phyloP scores from a whole-genome alignment of 2,888 invertebrate genomes.

The Pyrgus malvae region DNA sequence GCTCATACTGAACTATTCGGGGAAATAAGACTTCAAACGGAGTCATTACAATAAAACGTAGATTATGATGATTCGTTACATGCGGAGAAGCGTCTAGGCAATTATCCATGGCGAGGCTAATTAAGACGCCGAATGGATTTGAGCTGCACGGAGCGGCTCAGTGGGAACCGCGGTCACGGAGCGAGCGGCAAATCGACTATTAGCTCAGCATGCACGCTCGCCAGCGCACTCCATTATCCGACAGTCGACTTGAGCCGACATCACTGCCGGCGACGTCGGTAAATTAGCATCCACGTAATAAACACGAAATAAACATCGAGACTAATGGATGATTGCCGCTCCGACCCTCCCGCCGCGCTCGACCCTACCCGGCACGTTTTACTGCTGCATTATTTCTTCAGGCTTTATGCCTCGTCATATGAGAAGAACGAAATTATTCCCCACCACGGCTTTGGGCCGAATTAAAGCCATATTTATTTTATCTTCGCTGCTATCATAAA shows the following conservation, averaged over 20 bases:
- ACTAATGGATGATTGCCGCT: constrained; percentile 70
- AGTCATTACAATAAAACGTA: constrained; percentile 55
- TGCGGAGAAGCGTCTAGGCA: constrained; percentile 45
- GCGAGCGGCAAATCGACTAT: constrained; percentile 42
- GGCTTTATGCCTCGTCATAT: constrained; percentile 43
- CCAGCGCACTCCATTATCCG: constrained; percentile 50
- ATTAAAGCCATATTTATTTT: constrained; percentile 64
- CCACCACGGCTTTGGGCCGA: constrained; percentile 41
- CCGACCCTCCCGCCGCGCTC: constrained; percentile 34
- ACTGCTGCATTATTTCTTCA: constrained; percentile 37
- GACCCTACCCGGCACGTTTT: constrained; percentile 27
- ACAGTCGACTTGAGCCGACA: constrained; percentile 50
- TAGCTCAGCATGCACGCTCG: constrained; percentile 41
- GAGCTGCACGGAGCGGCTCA: constrained; percentile 44
- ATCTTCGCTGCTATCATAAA: constrained; percentile 61
- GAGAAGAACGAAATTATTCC: constrained; percentile 43
- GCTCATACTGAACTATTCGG: constrained; percentile 54
- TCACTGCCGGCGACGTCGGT: constrained; percentile 50
- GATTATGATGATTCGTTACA: constrained; percentile 58
- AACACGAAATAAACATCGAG: constrained; percentile 73
- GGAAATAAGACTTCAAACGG: constrained; percentile 52
- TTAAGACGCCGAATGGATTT: constrained; percentile 54
- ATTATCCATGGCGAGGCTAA: constrained; percentile 52
- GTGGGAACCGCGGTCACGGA: constrained; percentile 42
- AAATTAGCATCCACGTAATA: constrained; percentile 65